These are phyloP conservation scores for Papilio protenor DNA, from an alignment of 2,888 invertebrate genomes.

Conservation along the genomic window DNA sequence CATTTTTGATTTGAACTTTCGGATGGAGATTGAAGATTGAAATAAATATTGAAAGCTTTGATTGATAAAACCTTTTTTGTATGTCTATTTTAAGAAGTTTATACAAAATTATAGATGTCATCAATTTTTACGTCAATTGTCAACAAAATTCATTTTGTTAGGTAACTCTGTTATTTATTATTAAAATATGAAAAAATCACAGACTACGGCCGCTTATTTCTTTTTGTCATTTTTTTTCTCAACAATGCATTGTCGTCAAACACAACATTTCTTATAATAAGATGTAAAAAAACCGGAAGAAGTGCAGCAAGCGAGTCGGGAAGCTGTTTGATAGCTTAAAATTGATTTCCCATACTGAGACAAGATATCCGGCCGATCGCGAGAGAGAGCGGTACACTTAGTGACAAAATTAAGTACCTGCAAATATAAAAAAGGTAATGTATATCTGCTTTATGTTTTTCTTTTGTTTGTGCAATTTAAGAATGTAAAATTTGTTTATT, in stretches of 20 bases:
- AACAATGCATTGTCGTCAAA: slow-evolving; percentile 1
- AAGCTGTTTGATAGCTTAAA: slow-evolving; percentile 67
- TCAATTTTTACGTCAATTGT: neutral
- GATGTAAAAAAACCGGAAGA: slow-evolving; percentile 46
- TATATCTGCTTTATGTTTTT: neutral
- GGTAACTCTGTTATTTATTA: neutral
- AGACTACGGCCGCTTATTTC: neutral
- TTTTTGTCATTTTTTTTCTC: neutral
- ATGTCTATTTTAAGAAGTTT: neutral
- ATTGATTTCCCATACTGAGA: slow-evolving; percentile 60
- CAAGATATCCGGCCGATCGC: slow-evolving; percentile 37
- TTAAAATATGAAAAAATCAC: neutral
- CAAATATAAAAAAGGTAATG: neutral
- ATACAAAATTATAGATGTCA: neutral
- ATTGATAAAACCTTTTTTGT: too few species aligned
- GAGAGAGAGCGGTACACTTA: slow-evolving; percentile 34
- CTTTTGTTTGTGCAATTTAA: neutral
- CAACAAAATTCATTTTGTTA: neutral
- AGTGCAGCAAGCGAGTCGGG: slow-evolving; percentile 48
- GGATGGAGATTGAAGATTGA: too few species aligned
- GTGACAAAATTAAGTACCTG: neutral
- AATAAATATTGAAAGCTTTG: too few species aligned
- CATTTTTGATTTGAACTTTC: too few species aligned
- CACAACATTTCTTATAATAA: neutral
- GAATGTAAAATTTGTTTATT: neutral